Base-by-base conservation (phyloP, 2,113 vertebrate species). In the Tachysurus vachellii region DNA sequence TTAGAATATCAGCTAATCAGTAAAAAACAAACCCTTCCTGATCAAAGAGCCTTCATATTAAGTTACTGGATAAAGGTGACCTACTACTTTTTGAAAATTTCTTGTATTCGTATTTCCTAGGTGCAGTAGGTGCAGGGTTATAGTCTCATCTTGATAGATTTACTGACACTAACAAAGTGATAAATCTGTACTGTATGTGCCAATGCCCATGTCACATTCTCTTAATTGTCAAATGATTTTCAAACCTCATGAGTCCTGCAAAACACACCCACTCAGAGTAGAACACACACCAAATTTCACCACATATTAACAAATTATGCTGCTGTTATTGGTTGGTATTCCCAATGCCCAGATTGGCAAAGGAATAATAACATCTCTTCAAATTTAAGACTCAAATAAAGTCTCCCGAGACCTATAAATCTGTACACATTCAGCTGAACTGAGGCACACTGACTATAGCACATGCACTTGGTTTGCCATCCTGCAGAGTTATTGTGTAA, bases 401-500 rank as follows among this genome's bases (percentile, higher is more conserved):
- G 76, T 36, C 19, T 57, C 44, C 26, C 2, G 3, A 64, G 57
- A n/a, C 26, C 42, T 54, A 42, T 23, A 64, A 66, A 21, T 85
- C 26, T 54, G 36, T 57, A 83, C 73, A 31, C 47, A 56, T 36
- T 68, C 19, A 53, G 11, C 14, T 36, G 75, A 47, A 59, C 44
- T 31, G 66, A 80, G 14, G 47, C 76, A 31, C 36, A 21, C 47
- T 56, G 23, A 64, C 70, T 53, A 53, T 66, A 83, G 83, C 80
- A 81, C 86, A 42, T 73, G 86, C 86, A 83, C 80, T 54, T 81
- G 79, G 84, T 82, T 73, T 85, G 59, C 84, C 84, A 68, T 68
- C 57, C 88, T 93, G 92, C 90, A 92, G 93, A 93, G 92, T 91
- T 88, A 92, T 93, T 93, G 91, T 90, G 88, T 83, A 92, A 26